phyloP scores from a whole-genome alignment of 2,888 invertebrate species.

The Cheilosia scutellata region DNA sequence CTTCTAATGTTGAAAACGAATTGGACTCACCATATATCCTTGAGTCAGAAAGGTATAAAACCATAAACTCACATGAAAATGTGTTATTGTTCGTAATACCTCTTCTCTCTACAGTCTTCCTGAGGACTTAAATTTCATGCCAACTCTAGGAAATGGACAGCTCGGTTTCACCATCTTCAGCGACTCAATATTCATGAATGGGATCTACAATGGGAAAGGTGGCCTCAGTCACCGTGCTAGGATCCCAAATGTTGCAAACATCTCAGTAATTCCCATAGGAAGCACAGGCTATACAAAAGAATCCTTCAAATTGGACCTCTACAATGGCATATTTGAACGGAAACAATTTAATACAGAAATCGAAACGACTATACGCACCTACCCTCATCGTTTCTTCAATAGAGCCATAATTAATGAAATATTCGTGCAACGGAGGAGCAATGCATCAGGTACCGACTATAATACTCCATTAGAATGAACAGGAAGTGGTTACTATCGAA shows the following conservation, averaged over 20 bases:
- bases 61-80: not conserved
- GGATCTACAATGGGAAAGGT: constrained; percentile 86
- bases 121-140: constrained; percentile 86
- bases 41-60: constrained; percentile 48
- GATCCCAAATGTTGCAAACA: constrained; percentile 85
- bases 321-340: constrained; percentile 84
- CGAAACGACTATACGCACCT: constrained; percentile 79
- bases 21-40: constrained; percentile 41
- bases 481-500: constrained; percentile 55
- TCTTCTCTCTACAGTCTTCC: constrained; percentile 84
- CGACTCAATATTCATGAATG: constrained; percentile 87
- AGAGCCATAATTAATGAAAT: constrained; percentile 83
- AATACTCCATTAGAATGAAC: constrained; percentile 7
- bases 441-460: constrained; percentile 43
- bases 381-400: constrained; percentile 83
- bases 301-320: constrained; percentile 84
- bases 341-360: constrained; percentile 73
- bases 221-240: constrained; percentile 87
- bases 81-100: not conserved
- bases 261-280: constrained; percentile 40
- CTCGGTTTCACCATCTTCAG: constrained; percentile 86
- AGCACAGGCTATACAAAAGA: constrained; percentile 33
- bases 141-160: constrained; percentile 87
- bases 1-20: not conserved
- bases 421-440: constrained; percentile 66